Conservation (phyloP, 2,797 vertebrate genomes). For the Masticophis lateralis region DNA sequence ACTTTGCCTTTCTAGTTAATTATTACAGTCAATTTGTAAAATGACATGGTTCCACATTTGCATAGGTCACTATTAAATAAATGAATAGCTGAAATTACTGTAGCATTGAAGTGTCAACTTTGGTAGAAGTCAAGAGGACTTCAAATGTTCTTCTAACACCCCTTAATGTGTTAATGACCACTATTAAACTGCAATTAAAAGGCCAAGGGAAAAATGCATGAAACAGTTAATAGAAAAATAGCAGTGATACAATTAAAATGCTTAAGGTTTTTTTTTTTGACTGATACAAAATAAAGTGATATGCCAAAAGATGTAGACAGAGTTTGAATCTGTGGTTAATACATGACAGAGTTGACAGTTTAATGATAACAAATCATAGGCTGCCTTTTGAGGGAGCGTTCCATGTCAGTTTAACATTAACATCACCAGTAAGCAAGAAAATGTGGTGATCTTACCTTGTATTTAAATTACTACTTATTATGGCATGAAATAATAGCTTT, state of each 20-base stretch:
- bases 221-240: constrained; percentile 89
- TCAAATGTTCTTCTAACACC: constrained; percentile 86
- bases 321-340: constrained; percentile 77
- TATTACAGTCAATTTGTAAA: constrained; percentile 89
- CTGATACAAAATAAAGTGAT: constrained; percentile 83
- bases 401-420: constrained; percentile 77
- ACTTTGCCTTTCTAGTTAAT: constrained; percentile 86
- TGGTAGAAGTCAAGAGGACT: constrained; percentile 87
- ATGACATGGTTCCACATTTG: constrained; percentile 85
- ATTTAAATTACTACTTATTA: constrained; percentile 80
- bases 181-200: constrained; percentile 94
- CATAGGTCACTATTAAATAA: constrained; percentile 95
- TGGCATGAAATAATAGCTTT: constrained; percentile 78
- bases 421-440: constrained; percentile 79
- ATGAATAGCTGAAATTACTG: constrained; percentile 88
- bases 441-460: constrained; percentile 76
- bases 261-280: constrained; percentile 64
- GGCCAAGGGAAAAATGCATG: constrained; percentile 77
- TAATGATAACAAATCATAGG: constrained; percentile 87
- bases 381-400: constrained; percentile 74
- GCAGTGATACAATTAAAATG: constrained; percentile 77
- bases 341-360: constrained; percentile 82
- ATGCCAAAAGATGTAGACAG: constrained; percentile 73
- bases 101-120: constrained; percentile 91
- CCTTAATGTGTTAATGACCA: constrained; percentile 94